These are phyloP conservation scores for Drosophila fuyamai DNA, from an alignment of 1,140 invertebrate genomes.

Conservation along the genomic window DNA sequence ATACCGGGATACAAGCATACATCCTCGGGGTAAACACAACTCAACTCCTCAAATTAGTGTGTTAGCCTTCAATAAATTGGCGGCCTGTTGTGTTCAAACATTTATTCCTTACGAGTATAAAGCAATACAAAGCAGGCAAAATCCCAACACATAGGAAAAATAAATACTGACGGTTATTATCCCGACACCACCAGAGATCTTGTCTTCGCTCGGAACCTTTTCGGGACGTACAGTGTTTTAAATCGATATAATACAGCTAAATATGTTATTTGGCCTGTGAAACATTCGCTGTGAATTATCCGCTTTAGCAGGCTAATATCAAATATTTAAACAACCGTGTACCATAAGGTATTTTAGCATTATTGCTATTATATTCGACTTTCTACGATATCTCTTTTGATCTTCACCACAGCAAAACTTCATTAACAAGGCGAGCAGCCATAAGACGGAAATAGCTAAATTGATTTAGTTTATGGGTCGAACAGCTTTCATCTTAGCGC, in stretches of 20 bases:
- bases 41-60: constrained; percentile 78
- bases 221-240: constrained; percentile 36
- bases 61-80: constrained; percentile 79
- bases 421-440: constrained; percentile 9
- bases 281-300: constrained; percentile 40
- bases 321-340: constrained; percentile 16
- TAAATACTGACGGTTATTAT: constrained; percentile 64
- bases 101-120: constrained; percentile 66
- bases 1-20: constrained; percentile 45
- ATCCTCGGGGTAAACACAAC: constrained; percentile 76
- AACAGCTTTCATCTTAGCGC: constrained; percentile 40
- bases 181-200: constrained; percentile 60
- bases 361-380: constrained; percentile 12
- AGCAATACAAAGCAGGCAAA: constrained; percentile 66
- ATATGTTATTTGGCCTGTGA: constrained; percentile 52
- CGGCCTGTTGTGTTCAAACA: constrained; percentile 79
- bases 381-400: constrained; percentile 8
- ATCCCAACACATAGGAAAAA: constrained; percentile 61
- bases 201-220: constrained; percentile 37
- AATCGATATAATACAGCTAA: constrained; percentile 55
- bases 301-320: constrained; percentile 20
- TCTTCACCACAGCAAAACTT: constrained; percentile 19
- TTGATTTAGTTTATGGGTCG: constrained; percentile 49
- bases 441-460: constrained; percentile 38
- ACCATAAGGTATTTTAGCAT: constrained; percentile 8